phyloP scores from a whole-genome alignment of 2,797 vertebrate genomes.

The Spheniscus humboldti region DNA sequence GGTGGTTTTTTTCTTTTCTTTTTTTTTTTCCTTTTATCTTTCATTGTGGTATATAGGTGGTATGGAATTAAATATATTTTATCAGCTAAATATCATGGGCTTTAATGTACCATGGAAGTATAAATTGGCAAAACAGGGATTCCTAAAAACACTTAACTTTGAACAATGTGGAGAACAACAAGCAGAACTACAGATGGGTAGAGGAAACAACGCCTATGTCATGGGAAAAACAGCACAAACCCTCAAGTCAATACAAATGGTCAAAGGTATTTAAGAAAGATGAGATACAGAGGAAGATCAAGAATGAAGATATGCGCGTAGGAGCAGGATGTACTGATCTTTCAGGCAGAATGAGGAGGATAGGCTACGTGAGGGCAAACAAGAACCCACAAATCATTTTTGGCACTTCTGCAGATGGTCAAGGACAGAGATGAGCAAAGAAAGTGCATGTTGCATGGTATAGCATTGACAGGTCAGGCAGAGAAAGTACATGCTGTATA shows the following conservation, averaged over 20 bases:
- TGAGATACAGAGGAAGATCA: not conserved
- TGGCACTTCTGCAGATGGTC: not conserved
- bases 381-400: not conserved
- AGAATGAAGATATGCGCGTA: not conserved
- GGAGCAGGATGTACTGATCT: not conserved
- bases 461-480: not conserved
- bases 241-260: not conserved
- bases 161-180: not conserved
- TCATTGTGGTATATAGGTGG: not conserved
- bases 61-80: not conserved
- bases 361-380: not conserved
- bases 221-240: not conserved
- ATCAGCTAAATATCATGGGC: not conserved
- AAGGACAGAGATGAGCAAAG: not conserved
- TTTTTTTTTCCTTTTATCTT: not conserved
- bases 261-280: not conserved
- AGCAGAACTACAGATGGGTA: not conserved
- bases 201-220: fast-evolving
- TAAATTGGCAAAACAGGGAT: not conserved
- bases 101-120: not conserved
- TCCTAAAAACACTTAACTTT: not conserved
- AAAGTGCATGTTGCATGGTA: not conserved
- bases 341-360: not conserved
- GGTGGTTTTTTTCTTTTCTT: too few relatives aligned
- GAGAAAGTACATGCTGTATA: constrained; percentile 22